Evolutionary conservation across 2,113 vertebrate genomes (phyloP).

Genomic region (Rousettus leschenaultii): DNA sequence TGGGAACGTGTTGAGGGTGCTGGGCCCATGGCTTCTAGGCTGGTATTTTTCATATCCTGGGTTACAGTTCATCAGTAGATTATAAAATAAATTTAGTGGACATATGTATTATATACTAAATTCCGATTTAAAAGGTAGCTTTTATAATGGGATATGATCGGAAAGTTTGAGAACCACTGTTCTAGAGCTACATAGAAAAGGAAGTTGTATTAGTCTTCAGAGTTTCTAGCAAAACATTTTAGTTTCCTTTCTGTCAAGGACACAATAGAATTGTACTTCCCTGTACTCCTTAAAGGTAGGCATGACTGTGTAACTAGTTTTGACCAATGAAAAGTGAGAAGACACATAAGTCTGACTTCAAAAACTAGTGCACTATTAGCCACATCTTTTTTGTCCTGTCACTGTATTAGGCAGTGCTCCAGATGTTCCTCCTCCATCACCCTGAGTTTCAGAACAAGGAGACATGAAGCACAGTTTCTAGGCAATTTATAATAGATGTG

Average conservation of each 20-base stretch:
- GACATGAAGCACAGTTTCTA: background rate
- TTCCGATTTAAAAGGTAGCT: background rate
- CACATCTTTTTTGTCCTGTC: background rate
- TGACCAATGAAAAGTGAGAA: background rate
- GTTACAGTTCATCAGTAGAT: background rate
- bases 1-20: background rate
- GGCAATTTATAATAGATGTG: background rate
- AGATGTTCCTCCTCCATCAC: background rate
- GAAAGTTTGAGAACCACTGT: background rate
- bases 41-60: background rate
- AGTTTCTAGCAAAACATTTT: background rate
- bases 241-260: background rate
- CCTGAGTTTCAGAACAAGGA: background rate
- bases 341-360: background rate
- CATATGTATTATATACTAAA: background rate
- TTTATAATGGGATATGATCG: background rate
- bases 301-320: background rate
- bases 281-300: background rate
- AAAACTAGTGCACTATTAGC: background rate
- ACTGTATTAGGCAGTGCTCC: background rate
- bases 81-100: background rate
- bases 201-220: background rate
- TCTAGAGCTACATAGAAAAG: background rate
- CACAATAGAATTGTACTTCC: background rate
- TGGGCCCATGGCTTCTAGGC: background rate